Evolutionary conservation across 1,140 invertebrate species (phyloP), one percentile per base, ranked within the genome.

Genomic region (Planococcus citri): DNA sequence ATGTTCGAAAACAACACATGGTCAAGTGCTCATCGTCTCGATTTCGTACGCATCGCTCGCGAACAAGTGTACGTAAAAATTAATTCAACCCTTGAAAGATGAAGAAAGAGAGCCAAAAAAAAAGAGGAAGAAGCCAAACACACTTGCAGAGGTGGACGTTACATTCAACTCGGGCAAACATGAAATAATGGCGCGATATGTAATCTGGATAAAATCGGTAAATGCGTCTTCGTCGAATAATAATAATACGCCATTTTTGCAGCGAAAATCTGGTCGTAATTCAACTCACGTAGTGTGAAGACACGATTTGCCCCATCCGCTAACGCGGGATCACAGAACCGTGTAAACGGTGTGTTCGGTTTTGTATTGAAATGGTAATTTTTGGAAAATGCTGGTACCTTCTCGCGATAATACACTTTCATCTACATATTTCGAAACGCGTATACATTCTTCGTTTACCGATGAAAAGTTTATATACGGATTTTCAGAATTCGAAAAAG

Each of bases 341-440:
- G 60, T 64, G 60, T 64, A 64, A 64, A 64, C 60, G 60, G 60
- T 27, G 60, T 64, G 60, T 64, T 64, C 60, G 60, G 60, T 64
- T 64, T 64, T 64, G 60, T 64, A 64, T 64, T 64, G 60, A 64
- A 64, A 64, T 64, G 60, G 60, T 64, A 64, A 64, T 64, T 64
- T 64, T 64, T 64, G 60, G 60, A 24, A 27, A 64, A 64, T 64
- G 25, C 60, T 27, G 25, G 60, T 21, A 25, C 60, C 60, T 64
- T 64, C 60, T 64, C 20, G 60, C 60, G 60, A 64, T 64, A 64
- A 64, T 64, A 64, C 25, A 64, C 60, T 64, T 64, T 64, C 60
- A 64, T 64, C 60, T 64, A 64, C 60, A 64, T 64, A 64, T 64
- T 64, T 25, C 20, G 22, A 14, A 64, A 64, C 25, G 60, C 17